A percentile compares a stretch with the other conserved stretches of the same genome.
Evolutionary conservation across 1,140 invertebrate genomes (phyloP).

Genomic region (Magallana gigas): DNA sequence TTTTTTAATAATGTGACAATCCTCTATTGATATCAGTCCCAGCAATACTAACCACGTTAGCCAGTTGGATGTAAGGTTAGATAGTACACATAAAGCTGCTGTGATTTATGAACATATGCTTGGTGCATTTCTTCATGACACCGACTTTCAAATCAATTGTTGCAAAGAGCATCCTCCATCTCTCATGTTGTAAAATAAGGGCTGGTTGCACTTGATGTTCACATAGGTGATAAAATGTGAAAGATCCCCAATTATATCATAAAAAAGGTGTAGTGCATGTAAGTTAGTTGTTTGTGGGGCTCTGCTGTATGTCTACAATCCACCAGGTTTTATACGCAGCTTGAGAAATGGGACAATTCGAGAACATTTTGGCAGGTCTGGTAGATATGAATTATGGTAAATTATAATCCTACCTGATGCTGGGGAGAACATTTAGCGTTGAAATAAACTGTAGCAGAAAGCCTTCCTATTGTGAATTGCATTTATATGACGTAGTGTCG

Average conservation of each 20-base stretch:
- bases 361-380: not conserved
- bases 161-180: no score
- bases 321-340: not conserved
- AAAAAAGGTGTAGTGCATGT: not conserved
- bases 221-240: constrained; percentile 4
- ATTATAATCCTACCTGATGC: not conserved
- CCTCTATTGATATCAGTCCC: no score
- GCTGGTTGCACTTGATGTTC: not conserved
- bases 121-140: no score
- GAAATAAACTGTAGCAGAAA: no score
- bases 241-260: not conserved
- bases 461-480: not conserved
- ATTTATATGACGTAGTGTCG: not conserved
- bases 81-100: no score
- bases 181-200: no score
- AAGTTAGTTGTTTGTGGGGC: not conserved
- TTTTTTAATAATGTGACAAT: no score
- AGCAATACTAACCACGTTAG: no score
- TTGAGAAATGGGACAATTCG: constrained; percentile 11
- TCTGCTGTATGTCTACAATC: not conserved
- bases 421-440: no score
- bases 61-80: no score
- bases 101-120: no score
- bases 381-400: not conserved
- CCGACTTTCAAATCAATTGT: no score